Percentiles rank a stretch among this genome's conserved stretches.
These are phyloP conservation scores for Ectropis crepuscularia DNA, from an alignment of 2,888 invertebrate genomes.

Conservation along the genomic window DNA sequence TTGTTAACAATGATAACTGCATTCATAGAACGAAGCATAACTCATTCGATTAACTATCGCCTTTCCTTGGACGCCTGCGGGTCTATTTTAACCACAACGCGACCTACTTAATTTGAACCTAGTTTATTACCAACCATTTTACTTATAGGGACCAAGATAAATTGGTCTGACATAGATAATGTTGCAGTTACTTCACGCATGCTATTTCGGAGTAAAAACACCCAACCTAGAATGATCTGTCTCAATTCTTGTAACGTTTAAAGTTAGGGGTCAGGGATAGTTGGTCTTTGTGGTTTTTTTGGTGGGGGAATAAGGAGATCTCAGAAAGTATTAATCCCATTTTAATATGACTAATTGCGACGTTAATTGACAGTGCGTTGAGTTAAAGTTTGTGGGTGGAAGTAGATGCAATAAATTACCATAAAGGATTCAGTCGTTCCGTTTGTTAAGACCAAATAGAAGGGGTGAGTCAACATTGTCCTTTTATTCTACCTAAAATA, in stretches of 20 bases:
- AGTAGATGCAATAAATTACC: constrained; percentile 30
- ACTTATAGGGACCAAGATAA: constrained; percentile 1
- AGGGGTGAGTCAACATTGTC: constrained; percentile 40
- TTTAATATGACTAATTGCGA: constrained; percentile 78
- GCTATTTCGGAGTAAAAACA: neutral
- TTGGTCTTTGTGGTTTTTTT: constrained; percentile 41
- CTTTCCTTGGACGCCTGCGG: constrained; percentile 67
- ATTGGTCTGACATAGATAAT: constrained; percentile 16
- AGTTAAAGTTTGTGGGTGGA: constrained; percentile 46
- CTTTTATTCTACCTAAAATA: too few species aligned
- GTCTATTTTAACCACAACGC: constrained; percentile 53
- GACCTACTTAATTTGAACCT: constrained; percentile 18
- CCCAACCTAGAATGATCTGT: constrained; percentile 7
- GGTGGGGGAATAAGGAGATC: constrained; percentile 54
- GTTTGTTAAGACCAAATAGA: constrained; percentile 14
- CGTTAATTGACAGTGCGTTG: constrained; percentile 61
- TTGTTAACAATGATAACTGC: constrained; percentile 72
- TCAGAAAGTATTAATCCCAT: constrained; percentile 74
- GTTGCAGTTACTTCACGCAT: neutral
- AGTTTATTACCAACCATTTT: neutral
- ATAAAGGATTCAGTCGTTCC: constrained; percentile 26
- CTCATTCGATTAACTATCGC: constrained; percentile 77
- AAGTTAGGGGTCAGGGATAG: constrained; percentile 1
- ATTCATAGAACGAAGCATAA: constrained; percentile 76
- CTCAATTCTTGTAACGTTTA: neutral